Percentiles rank a stretch among this genome's conserved stretches.
These are phyloP conservation scores for Drosophila ficusphila DNA, from an alignment of 1,140 invertebrate species.

Conservation along the genomic window DNA sequence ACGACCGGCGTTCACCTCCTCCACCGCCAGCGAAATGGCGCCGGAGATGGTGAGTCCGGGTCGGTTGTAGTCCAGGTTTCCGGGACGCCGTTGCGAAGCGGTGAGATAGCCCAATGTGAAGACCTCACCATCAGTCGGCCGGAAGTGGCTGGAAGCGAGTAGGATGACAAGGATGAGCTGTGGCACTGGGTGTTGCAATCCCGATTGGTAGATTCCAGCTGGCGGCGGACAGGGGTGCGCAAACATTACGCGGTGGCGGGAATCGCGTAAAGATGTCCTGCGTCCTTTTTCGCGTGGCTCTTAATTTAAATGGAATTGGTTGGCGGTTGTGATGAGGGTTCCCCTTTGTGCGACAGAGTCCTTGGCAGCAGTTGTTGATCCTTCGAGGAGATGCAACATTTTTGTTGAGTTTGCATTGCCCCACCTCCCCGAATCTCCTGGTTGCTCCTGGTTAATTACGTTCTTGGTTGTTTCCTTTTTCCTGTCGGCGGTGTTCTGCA, in stretches of 20 bases:
- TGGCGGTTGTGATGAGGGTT: not conserved
- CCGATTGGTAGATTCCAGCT: constrained; percentile 33
- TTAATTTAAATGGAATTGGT: constrained; percentile 54
- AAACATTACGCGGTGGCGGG: constrained; percentile 22
- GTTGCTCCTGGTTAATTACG: constrained; percentile 40
- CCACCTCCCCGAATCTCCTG: not conserved
- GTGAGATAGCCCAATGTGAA: constrained; percentile 90
- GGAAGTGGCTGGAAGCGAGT: not conserved
- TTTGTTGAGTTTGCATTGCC: constrained; percentile 52
- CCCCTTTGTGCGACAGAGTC: constrained; percentile 21
- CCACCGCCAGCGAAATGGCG: constrained; percentile 92
- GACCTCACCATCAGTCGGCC: constrained; percentile 60
- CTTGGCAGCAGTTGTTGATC: constrained; percentile 32
- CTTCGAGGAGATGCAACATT: constrained; percentile 62
- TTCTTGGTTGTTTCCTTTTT: constrained; percentile 23
- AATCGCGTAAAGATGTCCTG: not conserved
- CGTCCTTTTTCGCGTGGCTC: constrained; percentile 14
- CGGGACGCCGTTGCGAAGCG: constrained; percentile 90
- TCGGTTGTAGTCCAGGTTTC: constrained; percentile 90
- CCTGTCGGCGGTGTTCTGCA: constrained; percentile 5
- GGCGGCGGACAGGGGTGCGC: constrained; percentile 17
- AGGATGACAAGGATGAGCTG: constrained; percentile 18
- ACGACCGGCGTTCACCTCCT: constrained; percentile 88
- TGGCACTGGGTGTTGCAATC: constrained; percentile 7
- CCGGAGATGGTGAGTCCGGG: constrained; percentile 89